Base-by-base conservation (phyloP, 2,888 invertebrate species). In the Platycnemis pennipes region DNA sequence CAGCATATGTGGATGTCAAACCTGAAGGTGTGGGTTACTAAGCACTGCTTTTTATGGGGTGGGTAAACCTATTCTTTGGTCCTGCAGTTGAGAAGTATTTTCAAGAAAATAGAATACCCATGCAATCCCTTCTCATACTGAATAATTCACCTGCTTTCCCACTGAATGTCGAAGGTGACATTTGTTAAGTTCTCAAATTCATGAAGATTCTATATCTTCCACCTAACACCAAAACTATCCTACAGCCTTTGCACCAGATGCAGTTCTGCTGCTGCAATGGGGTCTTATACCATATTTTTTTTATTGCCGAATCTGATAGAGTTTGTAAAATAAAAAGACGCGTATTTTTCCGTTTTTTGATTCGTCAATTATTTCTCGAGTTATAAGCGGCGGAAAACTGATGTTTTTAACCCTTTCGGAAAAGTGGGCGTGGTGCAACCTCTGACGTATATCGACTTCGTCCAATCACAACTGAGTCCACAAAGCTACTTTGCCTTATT, bases 191-290 rank as follows among this genome's bases (percentile, higher is more conserved):
- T 7, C 46, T 45, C 46, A 45, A 45, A 44, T 88, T 88, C 8
- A 46, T 88, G 8, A 19, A 45, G 3, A 46, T 46, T 13, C 44
- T 45, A 3, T 88, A 45, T 46, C 46, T 88, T 4, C 88, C 88
- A 44, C 88, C 88, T 46, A 88, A 88, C 88, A 95, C 95, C 95
- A 95, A 95, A 95, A 94, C 95, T 94, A 89, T 96, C 94, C 94
- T 96, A 22, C 96, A 96, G 95, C 95, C 95, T 22, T 95, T 96
- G 95, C 95, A 96, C 91, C 95, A 95, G 95, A 95, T 95, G 94
- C 95, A 95, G 4, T 95, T 95, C 95, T 95, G 95, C 91, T 95
- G 95, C 95, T 96, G 95, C 95, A 96, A 96, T n/a, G 94, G 96
- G 95, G 94, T 94, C 95, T 53, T 96, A 96, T 95, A 96, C 95